Base-by-base conservation (phyloP, 2,888 invertebrate genomes). In the Sipha maydis region DNA sequence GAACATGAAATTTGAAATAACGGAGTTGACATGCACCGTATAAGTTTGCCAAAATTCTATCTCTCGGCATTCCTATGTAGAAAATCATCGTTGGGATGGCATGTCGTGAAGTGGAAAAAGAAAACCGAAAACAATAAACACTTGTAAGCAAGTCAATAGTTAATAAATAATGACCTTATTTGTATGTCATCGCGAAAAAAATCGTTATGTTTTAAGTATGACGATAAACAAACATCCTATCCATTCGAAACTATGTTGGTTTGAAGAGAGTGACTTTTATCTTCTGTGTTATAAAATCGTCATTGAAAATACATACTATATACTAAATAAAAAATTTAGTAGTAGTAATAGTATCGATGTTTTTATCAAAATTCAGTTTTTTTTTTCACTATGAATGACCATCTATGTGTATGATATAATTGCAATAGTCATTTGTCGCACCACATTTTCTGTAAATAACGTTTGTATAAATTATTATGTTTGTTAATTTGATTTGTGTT, bases 1-100 rank as follows among this genome's bases (percentile, higher is more conserved):
- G 56, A 78, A 56, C 21, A 56, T 56, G 78, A 79, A 61, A 61
- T 79, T 79, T 34, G 9, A 79, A 61, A 79, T 34, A 79, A 79
- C 34, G 14, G 31, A 19, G 34, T 79, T 61, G 79, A 79, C 79
- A 79, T 34, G 54, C 48, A 48, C 3, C 79, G 56, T 11, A 25
- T 14, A 79, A 79, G 56, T 79, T 31, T 79, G 34, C 56, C 38
- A 11, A 61, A 56, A 21, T 25, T 28, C 31, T 34, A 31, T 78
- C n/a, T 31, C 31, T 56, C 11, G 56, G 34, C 41, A 61, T 79
- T 79, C 17, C 11, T 0, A 17, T 31, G 28, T 25, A 1, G 61
- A 11, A 11, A 34, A 14, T 2, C 48, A 11, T 11, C 17, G 28
- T 25, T 0, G 79, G 25, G 56, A 79, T 34, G 0, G 61, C 14